Percentiles rank a stretch among this genome's conserved stretches.
phyloP scores from a whole-genome alignment of 2,797 vertebrate species.

The Percopsis omiscomaycus region DNA sequence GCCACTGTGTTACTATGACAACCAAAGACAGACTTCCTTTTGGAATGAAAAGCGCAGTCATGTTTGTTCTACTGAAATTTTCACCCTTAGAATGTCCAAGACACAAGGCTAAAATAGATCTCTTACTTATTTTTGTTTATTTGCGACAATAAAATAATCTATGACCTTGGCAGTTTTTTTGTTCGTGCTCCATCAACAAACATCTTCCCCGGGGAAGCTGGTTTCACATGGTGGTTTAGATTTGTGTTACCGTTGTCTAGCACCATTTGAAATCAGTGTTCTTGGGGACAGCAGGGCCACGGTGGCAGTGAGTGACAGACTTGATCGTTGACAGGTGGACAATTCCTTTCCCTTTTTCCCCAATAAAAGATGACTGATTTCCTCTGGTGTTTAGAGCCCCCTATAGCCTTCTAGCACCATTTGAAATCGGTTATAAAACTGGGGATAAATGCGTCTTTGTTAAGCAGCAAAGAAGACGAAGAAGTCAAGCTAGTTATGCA shows the following conservation, averaged over 20 bases:
- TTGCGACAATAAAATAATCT: no score
- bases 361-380: constrained; percentile 99
- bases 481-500: not conserved
- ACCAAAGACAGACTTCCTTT: constrained; percentile 31
- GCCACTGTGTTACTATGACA: constrained; percentile 40
- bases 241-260: constrained; percentile 94
- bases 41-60: not conserved
- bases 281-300: constrained; percentile 86
- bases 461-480: not conserved
- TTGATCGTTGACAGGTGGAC: constrained; percentile 1
- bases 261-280: constrained; percentile 99
- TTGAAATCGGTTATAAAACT: constrained; percentile 99
- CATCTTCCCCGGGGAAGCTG: constrained; percentile 92
- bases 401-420: constrained; percentile 97
- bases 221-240: constrained; percentile 99
- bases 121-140: no score
- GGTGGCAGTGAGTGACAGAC: constrained; percentile 29
- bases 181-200: constrained; percentile 7
- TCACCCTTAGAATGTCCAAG: no score
- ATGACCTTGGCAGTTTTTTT: no score
- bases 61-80: not conserved
- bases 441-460: constrained; percentile 80
- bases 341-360: constrained; percentile 63
- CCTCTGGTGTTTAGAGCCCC: constrained; percentile 96
- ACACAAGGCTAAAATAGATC: no score